Evolutionary conservation across 2,113 vertebrate species (phyloP).

Genomic region (Dicrurus megarhynchus): DNA sequence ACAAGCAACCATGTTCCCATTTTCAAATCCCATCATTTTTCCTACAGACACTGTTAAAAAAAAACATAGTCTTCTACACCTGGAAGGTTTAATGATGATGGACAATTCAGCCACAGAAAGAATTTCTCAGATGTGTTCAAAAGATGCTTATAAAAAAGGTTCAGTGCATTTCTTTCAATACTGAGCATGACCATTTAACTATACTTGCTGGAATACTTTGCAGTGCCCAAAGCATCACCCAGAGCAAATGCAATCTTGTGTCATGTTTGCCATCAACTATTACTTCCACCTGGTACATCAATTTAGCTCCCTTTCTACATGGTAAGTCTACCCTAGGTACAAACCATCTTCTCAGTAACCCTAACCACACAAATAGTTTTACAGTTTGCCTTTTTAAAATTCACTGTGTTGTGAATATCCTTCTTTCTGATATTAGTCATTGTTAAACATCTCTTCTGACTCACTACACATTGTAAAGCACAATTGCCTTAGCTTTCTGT

Average conservation of each 20-base stretch:
- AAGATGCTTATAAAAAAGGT: background rate
- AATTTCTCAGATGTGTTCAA: background rate
- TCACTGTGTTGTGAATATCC: background rate
- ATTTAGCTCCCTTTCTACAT: background rate
- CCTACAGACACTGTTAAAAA: background rate
- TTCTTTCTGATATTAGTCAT: background rate
- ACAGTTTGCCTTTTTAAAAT: background rate
- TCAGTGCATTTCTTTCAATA: background rate
- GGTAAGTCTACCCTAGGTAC: too few relatives aligned
- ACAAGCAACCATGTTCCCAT: background rate
- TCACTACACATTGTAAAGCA: background rate
- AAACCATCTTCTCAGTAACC: background rate
- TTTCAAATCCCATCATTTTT: background rate
- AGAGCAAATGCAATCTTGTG: background rate
- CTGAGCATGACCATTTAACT: background rate
- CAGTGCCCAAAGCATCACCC: background rate
- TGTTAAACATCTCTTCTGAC: background rate
- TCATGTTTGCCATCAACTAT: background rate
- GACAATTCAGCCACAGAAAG: background rate
- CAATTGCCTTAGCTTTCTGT: background rate
- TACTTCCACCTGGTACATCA: background rate
- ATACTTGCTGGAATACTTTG: fast-evolving
- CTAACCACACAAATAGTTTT: background rate
- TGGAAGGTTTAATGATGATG: background rate
- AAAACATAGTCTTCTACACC: background rate